Conservation (phyloP, 2,113 vertebrate genomes). For the Chionodraco myersi region DNA sequence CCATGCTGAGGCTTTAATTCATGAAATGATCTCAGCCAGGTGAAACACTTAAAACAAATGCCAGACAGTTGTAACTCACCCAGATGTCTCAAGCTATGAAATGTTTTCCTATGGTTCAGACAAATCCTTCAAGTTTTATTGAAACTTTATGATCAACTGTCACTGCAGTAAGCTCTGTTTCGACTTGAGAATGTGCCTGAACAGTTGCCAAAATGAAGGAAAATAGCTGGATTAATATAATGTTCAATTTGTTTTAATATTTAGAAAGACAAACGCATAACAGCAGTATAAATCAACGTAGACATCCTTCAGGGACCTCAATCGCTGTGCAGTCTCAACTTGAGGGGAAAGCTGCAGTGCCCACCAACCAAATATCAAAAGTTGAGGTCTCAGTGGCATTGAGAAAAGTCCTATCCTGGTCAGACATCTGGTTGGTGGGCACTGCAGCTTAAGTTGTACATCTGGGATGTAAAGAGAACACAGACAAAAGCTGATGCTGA, state of each 20-base stretch:
- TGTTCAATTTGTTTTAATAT: constrained; percentile 39
- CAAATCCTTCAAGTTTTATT: not conserved
- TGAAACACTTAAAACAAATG: no score
- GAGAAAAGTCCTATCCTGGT: constrained; percentile 79
- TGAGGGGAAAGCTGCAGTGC: constrained; percentile 64
- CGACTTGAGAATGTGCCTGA: no score
- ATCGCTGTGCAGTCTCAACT: not conserved
- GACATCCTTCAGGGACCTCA: constrained; percentile 15
- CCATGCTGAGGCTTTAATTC: no score
- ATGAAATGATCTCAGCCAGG: no score
- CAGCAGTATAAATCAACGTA: not conserved
- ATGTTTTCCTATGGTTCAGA: no score
- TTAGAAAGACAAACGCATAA: not conserved
- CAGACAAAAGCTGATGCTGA: constrained; percentile 81
- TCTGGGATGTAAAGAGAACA: constrained; percentile 83
- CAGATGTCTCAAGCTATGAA: no score
- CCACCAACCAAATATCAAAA: no score
- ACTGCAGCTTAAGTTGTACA: constrained; percentile 78
- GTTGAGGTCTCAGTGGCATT: constrained; percentile 85
- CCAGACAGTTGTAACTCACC: no score
- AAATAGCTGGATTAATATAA: not conserved
- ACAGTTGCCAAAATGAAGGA: not conserved
- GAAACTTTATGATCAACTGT: not conserved
- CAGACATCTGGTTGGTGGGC: constrained; percentile 66
- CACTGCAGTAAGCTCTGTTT: not conserved